Evolutionary conservation across 2,888 invertebrate species (phyloP).

Genomic region (Pheosia tremula): DNA sequence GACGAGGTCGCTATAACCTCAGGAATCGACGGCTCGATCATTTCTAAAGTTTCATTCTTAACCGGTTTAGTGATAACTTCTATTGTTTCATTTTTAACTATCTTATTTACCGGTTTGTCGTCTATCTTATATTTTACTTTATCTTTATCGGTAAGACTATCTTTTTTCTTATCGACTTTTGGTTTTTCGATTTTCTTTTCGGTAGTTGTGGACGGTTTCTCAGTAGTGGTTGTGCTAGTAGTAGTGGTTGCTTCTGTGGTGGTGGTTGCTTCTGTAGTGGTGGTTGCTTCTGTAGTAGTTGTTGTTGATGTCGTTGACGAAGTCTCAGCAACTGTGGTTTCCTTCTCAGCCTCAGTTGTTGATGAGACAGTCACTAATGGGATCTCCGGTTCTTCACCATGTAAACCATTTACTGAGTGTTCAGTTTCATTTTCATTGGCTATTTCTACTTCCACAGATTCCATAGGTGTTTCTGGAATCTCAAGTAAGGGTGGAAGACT

Average conservation of each 20-base stretch:
- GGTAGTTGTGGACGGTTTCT: slow-evolving; percentile 41
- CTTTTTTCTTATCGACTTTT: slow-evolving; percentile 73
- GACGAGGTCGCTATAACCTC: slow-evolving; percentile 44
- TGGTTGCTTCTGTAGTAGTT: slow-evolving; percentile 43
- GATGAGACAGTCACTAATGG: slow-evolving; percentile 46
- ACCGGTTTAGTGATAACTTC: not conserved
- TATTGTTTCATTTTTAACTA: slow-evolving; percentile 49
- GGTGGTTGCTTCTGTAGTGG: slow-evolving; percentile 41
- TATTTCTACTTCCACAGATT: slow-evolving; percentile 48
- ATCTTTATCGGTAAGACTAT: slow-evolving; percentile 59
- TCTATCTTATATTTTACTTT: slow-evolving; percentile 64
- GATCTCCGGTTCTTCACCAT: slow-evolving; percentile 56
- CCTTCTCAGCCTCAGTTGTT: slow-evolving; percentile 52
- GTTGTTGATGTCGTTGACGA: slow-evolving; percentile 49
- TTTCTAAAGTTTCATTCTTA: slow-evolving; percentile 48
- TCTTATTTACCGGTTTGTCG: slow-evolving; percentile 53
- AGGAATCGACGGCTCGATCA: slow-evolving; percentile 62
- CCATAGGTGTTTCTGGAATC: slow-evolving; percentile 54
- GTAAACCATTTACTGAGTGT: slow-evolving; percentile 68
- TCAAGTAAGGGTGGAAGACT: slow-evolving; percentile 78
- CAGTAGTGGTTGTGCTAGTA: slow-evolving; percentile 37
- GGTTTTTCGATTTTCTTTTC: slow-evolving; percentile 49
- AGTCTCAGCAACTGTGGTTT: slow-evolving; percentile 49
- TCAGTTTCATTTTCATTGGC: slow-evolving; percentile 69
- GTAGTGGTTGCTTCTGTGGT: slow-evolving; percentile 46